Evolutionary conservation across 2,797 vertebrate species (phyloP).

Genomic region (Capromys pilorides): DNA sequence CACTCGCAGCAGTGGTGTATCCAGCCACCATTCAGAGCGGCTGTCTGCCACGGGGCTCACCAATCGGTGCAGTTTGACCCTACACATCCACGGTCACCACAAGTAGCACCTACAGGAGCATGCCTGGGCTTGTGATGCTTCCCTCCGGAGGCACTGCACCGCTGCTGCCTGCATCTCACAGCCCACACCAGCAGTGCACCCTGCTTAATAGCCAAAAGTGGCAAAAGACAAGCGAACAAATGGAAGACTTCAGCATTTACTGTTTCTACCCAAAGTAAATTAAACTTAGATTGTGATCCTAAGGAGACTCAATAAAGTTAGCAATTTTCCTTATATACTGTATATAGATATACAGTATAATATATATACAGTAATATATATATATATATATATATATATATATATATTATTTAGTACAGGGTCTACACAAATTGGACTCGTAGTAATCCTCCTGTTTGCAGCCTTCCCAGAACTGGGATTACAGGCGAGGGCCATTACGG

Average conservation of each 20-base stretch:
- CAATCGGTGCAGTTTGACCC: background rate
- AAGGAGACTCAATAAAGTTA: conserved; percentile 28
- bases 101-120: background rate
- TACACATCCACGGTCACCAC: background rate
- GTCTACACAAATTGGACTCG: too few relatives aligned
- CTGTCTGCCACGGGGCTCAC: background rate
- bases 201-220: background rate
- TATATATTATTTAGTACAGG: too few relatives aligned
- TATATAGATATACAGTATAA: background rate
- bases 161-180: background rate
- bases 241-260: conserved; percentile 25
- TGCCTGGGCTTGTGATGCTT: background rate
- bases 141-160: background rate
- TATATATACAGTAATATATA: too few relatives aligned
- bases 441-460: too few relatives aligned
- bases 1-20: background rate
- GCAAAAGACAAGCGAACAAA: background rate
- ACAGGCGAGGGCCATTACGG: too few relatives aligned
- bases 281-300: conserved; percentile 8
- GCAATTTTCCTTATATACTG: background rate
- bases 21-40: background rate
- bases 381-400: too few relatives aligned
- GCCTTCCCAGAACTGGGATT: too few relatives aligned
- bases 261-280: conserved; percentile 20
- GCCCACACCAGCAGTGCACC: background rate